Base-by-base conservation (phyloP, 2,888 invertebrate species). In the Hypomecis atomaria region DNA sequence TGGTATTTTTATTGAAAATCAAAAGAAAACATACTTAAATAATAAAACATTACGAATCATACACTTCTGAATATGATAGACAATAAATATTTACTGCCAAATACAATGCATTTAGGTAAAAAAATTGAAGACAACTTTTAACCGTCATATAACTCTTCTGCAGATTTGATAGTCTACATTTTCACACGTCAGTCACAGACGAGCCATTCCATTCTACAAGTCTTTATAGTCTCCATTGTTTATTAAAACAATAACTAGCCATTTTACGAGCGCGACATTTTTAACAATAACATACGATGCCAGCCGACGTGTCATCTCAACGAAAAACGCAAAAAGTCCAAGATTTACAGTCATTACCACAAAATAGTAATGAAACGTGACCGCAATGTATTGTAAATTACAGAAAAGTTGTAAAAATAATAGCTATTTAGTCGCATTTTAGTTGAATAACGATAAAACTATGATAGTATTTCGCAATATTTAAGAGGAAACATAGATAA, bases 161-260 rank as follows among this genome's bases (percentile, higher is more conserved):
- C 78, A 75, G 77, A 42, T 55, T 50, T n/a, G 5, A 40, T 76
- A 76, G 44, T 89, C 89, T 87, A 83, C 73, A 81, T 83, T 81
- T 85, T 83, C 84, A 83, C 86, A 87, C 85, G 84, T 88, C 85
- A 82, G 78, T 82, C 82, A 83, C 76, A 76, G 74, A 77, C 82
- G 78, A 82, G 82, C 76, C 78, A 87, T 83, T 85, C 85, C 75
- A 85, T 86, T 85, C 86, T 78, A 80, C 82, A 77, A 74, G 81
- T 79, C 78, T 87, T 90, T 88, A 90, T 86, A 84, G 85, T 86
- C 84, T 69, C 87, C 82, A 90, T 92, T 92, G 91, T 92, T 90
- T 91, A 90, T 91, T 86, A 78, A 84, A 89, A 92, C 92, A 91
- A 92, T 92, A 90, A 87, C 86, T 75, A 74, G 81, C 79, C 83